Conservation (phyloP, 2,888 invertebrate genomes). For the Apoda limacodes region DNA sequence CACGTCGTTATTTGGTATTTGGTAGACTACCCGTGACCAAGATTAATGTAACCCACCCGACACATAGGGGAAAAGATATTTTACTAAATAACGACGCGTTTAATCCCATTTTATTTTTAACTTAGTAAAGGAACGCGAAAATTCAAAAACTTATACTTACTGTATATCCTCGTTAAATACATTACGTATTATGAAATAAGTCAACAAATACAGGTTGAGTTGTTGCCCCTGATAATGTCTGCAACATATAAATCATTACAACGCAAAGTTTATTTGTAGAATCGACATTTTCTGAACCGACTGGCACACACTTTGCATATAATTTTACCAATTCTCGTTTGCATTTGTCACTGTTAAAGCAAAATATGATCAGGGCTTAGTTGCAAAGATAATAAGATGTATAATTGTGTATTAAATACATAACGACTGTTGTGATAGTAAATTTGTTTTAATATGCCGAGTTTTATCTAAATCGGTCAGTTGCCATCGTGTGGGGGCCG, state of each 20-base stretch:
- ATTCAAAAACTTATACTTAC: no score
- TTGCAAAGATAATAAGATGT: slow-evolving; percentile 4
- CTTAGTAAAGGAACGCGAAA: no score
- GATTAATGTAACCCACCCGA: no score
- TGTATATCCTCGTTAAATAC: no score
- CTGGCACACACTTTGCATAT: slow-evolving; percentile 40
- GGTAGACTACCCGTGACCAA: no score
- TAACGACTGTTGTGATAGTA: slow-evolving; percentile 12
- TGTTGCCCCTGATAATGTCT: slow-evolving; percentile 36
- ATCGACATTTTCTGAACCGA: slow-evolving; percentile 45
- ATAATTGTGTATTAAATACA: slow-evolving; percentile 8
- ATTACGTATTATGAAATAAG: no score
- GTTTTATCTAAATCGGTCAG: slow-evolving; percentile 55
- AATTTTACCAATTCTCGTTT: slow-evolving; percentile 20
- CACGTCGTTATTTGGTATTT: no score
- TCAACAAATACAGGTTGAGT: no score
- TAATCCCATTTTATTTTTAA: no score
- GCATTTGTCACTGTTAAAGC: slow-evolving; percentile 1
- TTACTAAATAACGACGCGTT: no score
- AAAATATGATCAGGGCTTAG: slow-evolving; percentile 10
- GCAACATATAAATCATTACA: slow-evolving; percentile 40
- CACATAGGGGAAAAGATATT: no score
- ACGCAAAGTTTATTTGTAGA: slow-evolving; percentile 38
- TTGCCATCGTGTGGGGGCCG: slow-evolving; percentile 49
- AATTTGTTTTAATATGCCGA: slow-evolving; percentile 25